phyloP scores from a whole-genome alignment of 1,140 invertebrate genomes.

The Subanguina moxae region DNA sequence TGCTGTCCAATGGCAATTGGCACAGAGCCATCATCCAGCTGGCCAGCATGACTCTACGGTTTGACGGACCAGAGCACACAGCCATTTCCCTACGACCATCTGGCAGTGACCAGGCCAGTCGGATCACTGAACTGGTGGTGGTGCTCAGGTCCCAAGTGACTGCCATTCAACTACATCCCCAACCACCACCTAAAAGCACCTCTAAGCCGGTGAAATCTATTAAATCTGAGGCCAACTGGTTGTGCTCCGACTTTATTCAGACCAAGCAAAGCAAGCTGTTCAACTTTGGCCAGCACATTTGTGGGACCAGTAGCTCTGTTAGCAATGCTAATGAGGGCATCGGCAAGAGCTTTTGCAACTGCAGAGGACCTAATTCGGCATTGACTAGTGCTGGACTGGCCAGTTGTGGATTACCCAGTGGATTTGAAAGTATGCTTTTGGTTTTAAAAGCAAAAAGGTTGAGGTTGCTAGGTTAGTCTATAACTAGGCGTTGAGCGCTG shows the following conservation, averaged over 20 bases:
- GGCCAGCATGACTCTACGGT: background rate
- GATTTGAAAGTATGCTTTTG: conserved; percentile 3
- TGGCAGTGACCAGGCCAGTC: background rate
- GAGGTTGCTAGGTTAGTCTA: too few relatives aligned
- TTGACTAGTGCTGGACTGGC: background rate
- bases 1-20: conserved; percentile 9
- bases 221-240: background rate
- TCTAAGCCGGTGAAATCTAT: too few relatives aligned
- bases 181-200: too few relatives aligned
- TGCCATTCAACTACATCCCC: too few relatives aligned
- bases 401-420: background rate
- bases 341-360: background rate
- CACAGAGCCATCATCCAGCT: background rate
- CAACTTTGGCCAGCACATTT: background rate
- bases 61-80: background rate
- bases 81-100: background rate
- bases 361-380: conserved; percentile 2
- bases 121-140: too few relatives aligned
- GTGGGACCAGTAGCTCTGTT: background rate
- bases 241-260: background rate
- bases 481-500: too few relatives aligned
- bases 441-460: too few relatives aligned
- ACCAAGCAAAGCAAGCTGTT: background rate
- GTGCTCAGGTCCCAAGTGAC: background rate
- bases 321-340: background rate